Evolutionary conservation across 2,797 vertebrate species (phyloP).

Genomic region (Eutrigla gurnardus): DNA sequence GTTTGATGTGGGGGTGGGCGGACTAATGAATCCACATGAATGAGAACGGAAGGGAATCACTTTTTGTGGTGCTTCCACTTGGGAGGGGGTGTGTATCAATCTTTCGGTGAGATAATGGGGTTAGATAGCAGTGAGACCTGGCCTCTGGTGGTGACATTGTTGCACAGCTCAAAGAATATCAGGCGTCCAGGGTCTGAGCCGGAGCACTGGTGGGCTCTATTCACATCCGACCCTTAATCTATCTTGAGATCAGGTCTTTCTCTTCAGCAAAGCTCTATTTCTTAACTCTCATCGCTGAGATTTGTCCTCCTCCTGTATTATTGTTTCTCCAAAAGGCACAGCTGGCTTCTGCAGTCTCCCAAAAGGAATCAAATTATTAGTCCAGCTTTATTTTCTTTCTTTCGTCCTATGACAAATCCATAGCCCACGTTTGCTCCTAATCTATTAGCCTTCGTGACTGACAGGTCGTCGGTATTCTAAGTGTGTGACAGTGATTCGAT

Average conservation of each 20-base stretch:
- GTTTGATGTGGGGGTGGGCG: constrained; percentile 53
- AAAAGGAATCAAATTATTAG: constrained; percentile 89
- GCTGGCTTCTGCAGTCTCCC: constrained; percentile 82
- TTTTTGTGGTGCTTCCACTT: constrained; percentile 77
- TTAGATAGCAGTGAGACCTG: constrained; percentile 88
- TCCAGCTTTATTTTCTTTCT: constrained; percentile 80
- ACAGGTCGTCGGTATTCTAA: constrained; percentile 19
- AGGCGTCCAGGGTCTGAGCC: constrained; percentile 85
- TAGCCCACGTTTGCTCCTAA: constrained; percentile 53
- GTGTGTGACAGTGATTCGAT: constrained; percentile 35
- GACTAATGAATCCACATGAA: constrained; percentile 70
- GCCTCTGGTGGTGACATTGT: constrained; percentile 93
- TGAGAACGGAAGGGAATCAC: constrained; percentile 64
- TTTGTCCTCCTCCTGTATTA: constrained; percentile 77
- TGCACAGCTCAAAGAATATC: constrained; percentile 85
- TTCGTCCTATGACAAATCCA: constrained; percentile 78
- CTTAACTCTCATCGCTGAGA: constrained; percentile 77
- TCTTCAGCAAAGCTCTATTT: constrained; percentile 85
- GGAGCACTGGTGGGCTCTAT: constrained; percentile 85
- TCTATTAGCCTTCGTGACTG: constrained; percentile 75
- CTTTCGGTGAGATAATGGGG: constrained; percentile 87
- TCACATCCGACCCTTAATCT: constrained; percentile 87
- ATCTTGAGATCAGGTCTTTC: constrained; percentile 84
- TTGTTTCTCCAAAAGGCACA: constrained; percentile 88
- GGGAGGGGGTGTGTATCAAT: constrained; percentile 81